Evolutionary conservation across 1,140 invertebrate genomes (phyloP), one percentile per base, ranked within the genome.

Genomic region (Atta cephalotes): DNA sequence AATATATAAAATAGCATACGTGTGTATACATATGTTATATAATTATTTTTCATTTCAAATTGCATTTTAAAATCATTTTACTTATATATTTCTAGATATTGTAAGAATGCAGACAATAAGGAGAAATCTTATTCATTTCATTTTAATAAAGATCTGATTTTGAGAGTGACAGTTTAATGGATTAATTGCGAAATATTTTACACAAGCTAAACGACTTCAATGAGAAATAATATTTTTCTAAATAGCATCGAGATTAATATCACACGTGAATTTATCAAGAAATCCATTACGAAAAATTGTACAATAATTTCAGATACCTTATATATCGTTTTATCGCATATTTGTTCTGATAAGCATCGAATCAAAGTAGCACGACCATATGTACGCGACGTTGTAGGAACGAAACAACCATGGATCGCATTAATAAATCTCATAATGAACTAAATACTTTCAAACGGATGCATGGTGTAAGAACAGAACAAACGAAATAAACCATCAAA

Each of bases 371-470:
- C 39, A 72, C 28, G 35, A 35, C 39, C 9, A 45, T 82, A 74
- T 51, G 14, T 21, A 16, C 53, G 80, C 70, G 56, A 63, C 5
- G 18, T 84, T 76, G 56, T 74, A 84, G 56, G 70, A 76, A 84
- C 56, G 56, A 84, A 84, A 60, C 68, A 84, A 74, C 21, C 53
- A 49, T 35, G 66, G 66, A 81, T 81, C 79, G 66, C 31, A 74
- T 1, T 76, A 84, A 81, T 58, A 81, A 72, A 51, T 84, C 70
- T 84, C 80, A 18, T 60, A 58, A 9, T 63, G 16, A n/a, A 62
- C 28, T 82, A 60, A 62, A 71, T 74, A 88, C 81, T 87, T 79
- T 86, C 85, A 93, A 92, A 88, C 81, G 76, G 85, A 87, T 78
- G 89, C 90, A 82, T 81, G 77, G 88, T 85, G 82, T 88, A 82